phyloP scores from a whole-genome alignment of 2,888 invertebrate species.

The Reticulitermes lucifugus region DNA sequence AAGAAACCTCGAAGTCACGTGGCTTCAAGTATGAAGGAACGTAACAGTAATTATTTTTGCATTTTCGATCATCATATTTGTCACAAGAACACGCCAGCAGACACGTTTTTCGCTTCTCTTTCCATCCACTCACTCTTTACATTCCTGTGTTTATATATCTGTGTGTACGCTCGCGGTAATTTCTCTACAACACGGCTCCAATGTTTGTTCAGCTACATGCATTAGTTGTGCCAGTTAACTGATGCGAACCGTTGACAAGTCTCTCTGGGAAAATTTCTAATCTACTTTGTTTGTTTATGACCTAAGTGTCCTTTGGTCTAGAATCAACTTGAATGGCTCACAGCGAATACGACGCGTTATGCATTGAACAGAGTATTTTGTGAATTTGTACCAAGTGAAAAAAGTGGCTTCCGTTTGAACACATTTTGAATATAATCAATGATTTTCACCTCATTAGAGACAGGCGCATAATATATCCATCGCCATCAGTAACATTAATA shows the following conservation, averaged over 20 bases:
- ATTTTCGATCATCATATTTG: background rate
- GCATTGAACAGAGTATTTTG: too few species aligned
- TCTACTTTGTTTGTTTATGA: constrained; percentile 4
- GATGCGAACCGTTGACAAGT: constrained; percentile 1
- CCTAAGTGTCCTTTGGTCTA: background rate
- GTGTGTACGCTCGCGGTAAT: background rate
- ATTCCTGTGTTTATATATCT: background rate
- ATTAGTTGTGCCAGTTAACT: constrained; percentile 5
- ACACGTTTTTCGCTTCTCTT: too few species aligned
- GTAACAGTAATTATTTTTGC: background rate
- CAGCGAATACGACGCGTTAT: background rate
- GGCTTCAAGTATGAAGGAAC: too few species aligned
- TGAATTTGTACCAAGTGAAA: too few species aligned
- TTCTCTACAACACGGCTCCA: background rate
- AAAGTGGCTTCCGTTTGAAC: too few species aligned
- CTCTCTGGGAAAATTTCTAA: constrained; percentile 16
- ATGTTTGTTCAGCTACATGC: constrained; percentile 4
- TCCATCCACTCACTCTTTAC: background rate
- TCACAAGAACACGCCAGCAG: background rate
- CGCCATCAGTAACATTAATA: too few species aligned
- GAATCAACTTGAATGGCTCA: background rate
- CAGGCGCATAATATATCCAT: too few species aligned
- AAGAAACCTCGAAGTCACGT: too few species aligned
- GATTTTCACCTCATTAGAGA: too few species aligned
- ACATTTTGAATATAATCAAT: too few species aligned